phyloP scores from a whole-genome alignment of 2,113 vertebrate species.

The Eonycteris spelaea region DNA sequence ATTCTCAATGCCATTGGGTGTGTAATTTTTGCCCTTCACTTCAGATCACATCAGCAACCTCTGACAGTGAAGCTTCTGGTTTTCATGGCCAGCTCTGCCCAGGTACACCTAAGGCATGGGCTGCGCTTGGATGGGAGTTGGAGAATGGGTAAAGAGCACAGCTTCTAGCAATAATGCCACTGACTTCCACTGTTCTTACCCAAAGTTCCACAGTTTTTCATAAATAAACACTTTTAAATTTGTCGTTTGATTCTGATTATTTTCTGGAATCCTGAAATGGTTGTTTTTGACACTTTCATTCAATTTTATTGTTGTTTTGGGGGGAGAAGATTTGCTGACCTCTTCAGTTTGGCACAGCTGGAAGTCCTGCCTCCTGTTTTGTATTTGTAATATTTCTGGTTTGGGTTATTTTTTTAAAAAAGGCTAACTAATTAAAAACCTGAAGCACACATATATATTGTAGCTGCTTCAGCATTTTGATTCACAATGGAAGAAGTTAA shows the following conservation, averaged over 20 bases:
- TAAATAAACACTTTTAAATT: slow-evolving; percentile 28
- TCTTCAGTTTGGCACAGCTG: slow-evolving; percentile 60
- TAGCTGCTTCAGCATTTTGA: slow-evolving; percentile 65
- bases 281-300: not conserved
- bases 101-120: not conserved
- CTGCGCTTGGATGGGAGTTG: not conserved
- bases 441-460: slow-evolving; percentile 49
- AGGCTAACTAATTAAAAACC: slow-evolving; percentile 68
- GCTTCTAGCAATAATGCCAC: not conserved
- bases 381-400: slow-evolving; percentile 52
- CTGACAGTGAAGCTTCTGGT: not conserved
- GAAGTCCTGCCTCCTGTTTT: slow-evolving; percentile 54
- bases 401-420: slow-evolving; percentile 65
- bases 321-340: slow-evolving; percentile 46
- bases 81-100: not conserved
- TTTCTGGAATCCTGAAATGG: slow-evolving; percentile 10
- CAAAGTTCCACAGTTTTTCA: not conserved
- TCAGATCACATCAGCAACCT: not conserved
- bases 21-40: not conserved
- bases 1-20: not conserved
- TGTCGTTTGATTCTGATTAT: slow-evolving; percentile 24
- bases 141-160: not conserved
- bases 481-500: slow-evolving; percentile 61
- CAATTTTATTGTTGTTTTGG: slow-evolving; percentile 20
- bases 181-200: not conserved